A percentile compares a stretch with the other conserved stretches of the same genome.
These are phyloP conservation scores for Melanotaenia duboulayi DNA, from an alignment of 2,113 vertebrate species.

Conservation along the genomic window DNA sequence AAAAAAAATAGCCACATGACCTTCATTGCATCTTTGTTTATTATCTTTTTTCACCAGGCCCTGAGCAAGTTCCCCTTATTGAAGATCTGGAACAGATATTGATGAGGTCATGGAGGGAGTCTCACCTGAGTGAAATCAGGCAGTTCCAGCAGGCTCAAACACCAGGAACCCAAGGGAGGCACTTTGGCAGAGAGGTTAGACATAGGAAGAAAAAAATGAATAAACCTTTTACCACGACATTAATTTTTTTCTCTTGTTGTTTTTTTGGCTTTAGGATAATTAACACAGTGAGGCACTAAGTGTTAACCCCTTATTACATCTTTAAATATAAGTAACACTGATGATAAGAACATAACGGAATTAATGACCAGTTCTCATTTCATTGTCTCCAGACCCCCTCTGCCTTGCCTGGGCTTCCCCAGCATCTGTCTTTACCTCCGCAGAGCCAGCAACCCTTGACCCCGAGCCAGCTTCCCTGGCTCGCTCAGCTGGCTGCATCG, in stretches of 20 bases:
- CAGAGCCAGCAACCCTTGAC: constrained; percentile 83
- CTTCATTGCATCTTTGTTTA: background rate
- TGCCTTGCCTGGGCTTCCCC: constrained; percentile 73
- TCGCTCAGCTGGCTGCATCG: constrained; percentile 93
- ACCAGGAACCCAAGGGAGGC: constrained; percentile 77
- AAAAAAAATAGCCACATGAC: background rate
- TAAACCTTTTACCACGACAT: background rate
- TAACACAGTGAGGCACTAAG: background rate
- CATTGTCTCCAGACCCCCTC: constrained; percentile 76
- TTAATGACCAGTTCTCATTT: constrained; percentile 1
- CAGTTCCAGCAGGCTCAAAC: constrained; percentile 90
- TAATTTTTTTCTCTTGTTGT: background rate
- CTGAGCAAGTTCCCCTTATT: constrained; percentile 94
- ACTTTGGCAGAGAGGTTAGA: constrained; percentile 72
- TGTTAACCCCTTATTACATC: background rate
- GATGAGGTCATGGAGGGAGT: constrained; percentile 95
- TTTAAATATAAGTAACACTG: constrained; percentile 6
- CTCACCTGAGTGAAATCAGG: constrained; percentile 91
- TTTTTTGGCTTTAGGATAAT: background rate
- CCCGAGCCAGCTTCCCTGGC: constrained; percentile 93
- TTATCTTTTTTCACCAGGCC: constrained; percentile 74
- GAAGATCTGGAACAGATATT: constrained; percentile 98
- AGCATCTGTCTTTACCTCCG: constrained; percentile 69
- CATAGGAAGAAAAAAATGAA: background rate
- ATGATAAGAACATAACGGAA: background rate